Evolutionary conservation across 2,888 invertebrate species (phyloP).

Genomic region (Apodemia mormo): DNA sequence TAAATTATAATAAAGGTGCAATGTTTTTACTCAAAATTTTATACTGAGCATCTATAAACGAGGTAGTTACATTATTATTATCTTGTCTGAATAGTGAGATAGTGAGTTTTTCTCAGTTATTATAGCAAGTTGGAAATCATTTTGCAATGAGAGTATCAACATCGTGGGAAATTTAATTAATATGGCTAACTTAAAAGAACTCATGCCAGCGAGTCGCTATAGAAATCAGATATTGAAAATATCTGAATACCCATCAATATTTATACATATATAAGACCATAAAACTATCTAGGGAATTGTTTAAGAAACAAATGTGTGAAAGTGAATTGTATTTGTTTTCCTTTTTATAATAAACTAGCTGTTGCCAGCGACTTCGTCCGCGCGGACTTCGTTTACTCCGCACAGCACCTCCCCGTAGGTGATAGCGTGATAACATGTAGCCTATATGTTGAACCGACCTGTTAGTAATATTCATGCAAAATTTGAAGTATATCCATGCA

Average conservation of each 20-base stretch:
- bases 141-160: not conserved
- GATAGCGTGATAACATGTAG: no score
- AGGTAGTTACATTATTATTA: not conserved
- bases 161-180: constrained; percentile 3
- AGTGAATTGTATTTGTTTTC: not conserved
- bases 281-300: not conserved
- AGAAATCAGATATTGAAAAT: not conserved
- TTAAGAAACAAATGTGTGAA: not conserved
- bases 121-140: not conserved
- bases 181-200: not conserved
- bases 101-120: not conserved
- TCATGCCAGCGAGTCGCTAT: not conserved
- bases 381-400: no score
- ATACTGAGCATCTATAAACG: not conserved
- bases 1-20: not conserved
- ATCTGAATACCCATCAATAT: not conserved
- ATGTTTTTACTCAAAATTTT: not conserved
- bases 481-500: no score
- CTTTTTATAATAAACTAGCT: not conserved
- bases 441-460: no score
- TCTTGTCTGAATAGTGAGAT: constrained; percentile 10
- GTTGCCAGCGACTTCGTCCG: no score
- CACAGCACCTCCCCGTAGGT: no score
- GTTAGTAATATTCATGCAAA: no score
- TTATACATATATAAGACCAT: not conserved